These are phyloP conservation scores for Tetranychus cinnabarinus DNA, from an alignment of 1,140 invertebrate genomes.

Conservation along the genomic window DNA sequence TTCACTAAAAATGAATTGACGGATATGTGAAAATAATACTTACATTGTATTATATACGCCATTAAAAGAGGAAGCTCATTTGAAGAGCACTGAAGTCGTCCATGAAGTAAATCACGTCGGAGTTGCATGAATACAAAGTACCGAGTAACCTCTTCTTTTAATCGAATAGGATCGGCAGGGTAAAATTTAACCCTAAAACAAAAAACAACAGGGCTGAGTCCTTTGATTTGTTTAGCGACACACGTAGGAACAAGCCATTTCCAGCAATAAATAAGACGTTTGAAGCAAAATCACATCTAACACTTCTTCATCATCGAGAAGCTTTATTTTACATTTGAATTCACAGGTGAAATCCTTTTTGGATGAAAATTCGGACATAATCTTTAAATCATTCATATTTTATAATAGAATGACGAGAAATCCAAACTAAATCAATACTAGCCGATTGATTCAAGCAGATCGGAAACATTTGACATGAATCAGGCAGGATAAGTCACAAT, in stretches of 20 bases:
- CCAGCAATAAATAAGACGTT: constrained; percentile 74
- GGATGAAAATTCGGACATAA: constrained; percentile 41
- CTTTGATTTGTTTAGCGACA: constrained; percentile 82
- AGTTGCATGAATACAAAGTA: constrained; percentile 85
- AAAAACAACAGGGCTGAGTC: constrained; percentile 57
- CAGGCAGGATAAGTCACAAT: too few species aligned
- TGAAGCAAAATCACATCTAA: constrained; percentile 88
- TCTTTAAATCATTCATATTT: too few species aligned
- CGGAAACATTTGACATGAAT: too few species aligned
- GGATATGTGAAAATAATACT: too few species aligned
- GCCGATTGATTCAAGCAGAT: too few species aligned
- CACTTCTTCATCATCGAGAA: constrained; percentile 80
- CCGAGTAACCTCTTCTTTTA: constrained; percentile 64
- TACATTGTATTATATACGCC: constrained; percentile 60
- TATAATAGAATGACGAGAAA: too few species aligned
- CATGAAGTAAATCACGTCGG: constrained; percentile 77
- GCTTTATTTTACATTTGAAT: constrained; percentile 74
- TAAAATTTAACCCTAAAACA: constrained; percentile 86
- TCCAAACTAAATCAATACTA: too few species aligned
- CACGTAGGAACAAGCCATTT: constrained; percentile 83
- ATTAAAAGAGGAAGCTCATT: constrained; percentile 68
- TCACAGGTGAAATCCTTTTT: constrained; percentile 61
- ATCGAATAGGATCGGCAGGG: constrained; percentile 55
- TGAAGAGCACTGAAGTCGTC: constrained; percentile 63
- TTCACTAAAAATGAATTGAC: too few species aligned